A percentile compares a stretch with the other conserved stretches of the same genome.
Evolutionary conservation across 2,888 invertebrate genomes (phyloP).

Genomic region (Panopea generosa): DNA sequence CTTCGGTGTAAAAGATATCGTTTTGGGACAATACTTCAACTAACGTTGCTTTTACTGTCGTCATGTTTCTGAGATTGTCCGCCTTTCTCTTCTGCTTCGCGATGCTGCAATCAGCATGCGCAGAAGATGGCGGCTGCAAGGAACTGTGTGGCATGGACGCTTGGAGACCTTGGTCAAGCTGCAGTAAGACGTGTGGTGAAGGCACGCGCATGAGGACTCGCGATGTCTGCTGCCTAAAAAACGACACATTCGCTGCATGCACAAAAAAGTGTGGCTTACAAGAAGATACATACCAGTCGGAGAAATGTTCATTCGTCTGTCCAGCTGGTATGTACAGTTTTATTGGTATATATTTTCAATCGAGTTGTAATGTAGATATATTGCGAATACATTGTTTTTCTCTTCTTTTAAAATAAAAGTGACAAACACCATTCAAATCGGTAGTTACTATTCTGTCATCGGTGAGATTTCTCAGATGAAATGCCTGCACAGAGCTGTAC

Average conservation of each 20-base stretch:
- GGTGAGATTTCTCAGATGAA: too few relatives aligned
- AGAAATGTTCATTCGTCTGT: constrained; percentile 43
- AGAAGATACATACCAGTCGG: constrained; percentile 38
- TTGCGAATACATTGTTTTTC: too few relatives aligned
- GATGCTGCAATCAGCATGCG: constrained; percentile 8
- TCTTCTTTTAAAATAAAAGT: too few relatives aligned
- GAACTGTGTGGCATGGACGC: constrained; percentile 52
- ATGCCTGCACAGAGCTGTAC: too few relatives aligned
- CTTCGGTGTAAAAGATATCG: too few relatives aligned
- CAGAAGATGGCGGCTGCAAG: constrained; percentile 16
- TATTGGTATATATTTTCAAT: background rate
- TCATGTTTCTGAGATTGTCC: too few relatives aligned
- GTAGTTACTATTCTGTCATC: too few relatives aligned
- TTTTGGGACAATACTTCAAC: too few relatives aligned
- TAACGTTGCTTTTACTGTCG: too few relatives aligned
- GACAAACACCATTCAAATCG: too few relatives aligned
- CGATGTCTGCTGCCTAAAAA: constrained; percentile 45
- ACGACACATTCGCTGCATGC: constrained; percentile 35
- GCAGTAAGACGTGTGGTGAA: constrained; percentile 50
- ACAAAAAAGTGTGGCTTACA: constrained; percentile 22
- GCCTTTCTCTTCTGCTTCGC: background rate
- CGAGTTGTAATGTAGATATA: too few relatives aligned
- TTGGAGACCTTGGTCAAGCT: constrained; percentile 51
- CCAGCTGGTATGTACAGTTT: constrained; percentile 39
- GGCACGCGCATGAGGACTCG: constrained; percentile 47